These are phyloP conservation scores for Nannoperca australis DNA, from an alignment of 2,797 vertebrate genomes.

Conservation along the genomic window DNA sequence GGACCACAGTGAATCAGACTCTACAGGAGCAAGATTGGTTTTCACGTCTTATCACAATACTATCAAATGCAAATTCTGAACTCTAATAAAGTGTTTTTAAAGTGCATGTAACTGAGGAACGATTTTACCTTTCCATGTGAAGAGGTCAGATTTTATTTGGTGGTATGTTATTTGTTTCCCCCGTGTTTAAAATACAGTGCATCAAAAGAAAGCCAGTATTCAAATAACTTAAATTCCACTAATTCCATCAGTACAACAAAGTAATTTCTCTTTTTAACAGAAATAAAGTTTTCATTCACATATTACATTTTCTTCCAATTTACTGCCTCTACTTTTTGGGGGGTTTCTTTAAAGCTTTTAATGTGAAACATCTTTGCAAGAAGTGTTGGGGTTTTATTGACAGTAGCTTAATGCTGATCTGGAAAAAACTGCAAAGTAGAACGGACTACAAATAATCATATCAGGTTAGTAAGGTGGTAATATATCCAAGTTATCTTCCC, in stretches of 20 bases:
- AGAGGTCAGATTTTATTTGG: not conserved
- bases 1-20: conserved; percentile 77
- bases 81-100: not conserved
- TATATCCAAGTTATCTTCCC: not conserved
- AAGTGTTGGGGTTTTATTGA: not conserved
- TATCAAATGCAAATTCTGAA: conserved; percentile 53
- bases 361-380: not conserved
- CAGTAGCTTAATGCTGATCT: not conserved
- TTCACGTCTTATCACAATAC: conserved; percentile 52
- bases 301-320: not conserved
- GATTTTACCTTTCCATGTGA: not conserved
- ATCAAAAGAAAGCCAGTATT: not conserved
- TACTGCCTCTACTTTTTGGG: not conserved
- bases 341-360: not conserved
- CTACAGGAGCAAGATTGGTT: conserved; percentile 67
- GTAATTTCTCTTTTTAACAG: not conserved
- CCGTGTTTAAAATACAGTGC: conserved; percentile 1
- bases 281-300: not conserved
- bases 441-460: not conserved
- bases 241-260: not conserved
- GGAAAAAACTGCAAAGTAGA: not conserved
- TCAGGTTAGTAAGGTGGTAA: not conserved
- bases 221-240: not conserved
- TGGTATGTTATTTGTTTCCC: not conserved
- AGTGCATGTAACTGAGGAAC: conserved; percentile 4